A percentile compares a stretch with the other conserved stretches of the same genome.
Conservation (phyloP, 2,888 invertebrate species). For the Stenichneumon culpator region DNA sequence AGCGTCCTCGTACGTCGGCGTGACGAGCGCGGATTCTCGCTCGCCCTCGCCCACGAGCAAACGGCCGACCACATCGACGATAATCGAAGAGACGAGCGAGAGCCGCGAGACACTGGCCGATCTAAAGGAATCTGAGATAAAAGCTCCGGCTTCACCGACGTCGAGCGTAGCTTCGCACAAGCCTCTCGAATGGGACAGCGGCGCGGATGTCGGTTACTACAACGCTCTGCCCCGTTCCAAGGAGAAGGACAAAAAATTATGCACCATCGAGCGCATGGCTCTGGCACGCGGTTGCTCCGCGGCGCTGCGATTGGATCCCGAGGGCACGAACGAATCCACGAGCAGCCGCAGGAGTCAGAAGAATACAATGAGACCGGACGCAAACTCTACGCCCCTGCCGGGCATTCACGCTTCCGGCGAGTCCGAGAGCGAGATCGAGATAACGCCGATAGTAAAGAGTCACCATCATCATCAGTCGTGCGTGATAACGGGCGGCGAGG, state of each 20-base stretch:
- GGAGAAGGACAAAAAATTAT: constrained; percentile 86
- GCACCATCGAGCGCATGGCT: constrained; percentile 89
- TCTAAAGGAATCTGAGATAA: constrained; percentile 78
- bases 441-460: constrained; percentile 82
- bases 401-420: constrained; percentile 65
- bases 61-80: constrained; percentile 71
- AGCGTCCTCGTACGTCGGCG: constrained; percentile 34
- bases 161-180: constrained; percentile 91
- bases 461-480: constrained; percentile 73
- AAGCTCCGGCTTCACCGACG: constrained; percentile 88
- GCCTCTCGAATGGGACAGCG: constrained; percentile 95
- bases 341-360: constrained; percentile 67
- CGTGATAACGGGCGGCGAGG: constrained; percentile 73
- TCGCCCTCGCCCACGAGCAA: constrained; percentile 76
- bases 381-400: constrained; percentile 81
- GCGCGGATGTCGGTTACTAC: constrained; percentile 94
- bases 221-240: constrained; percentile 84
- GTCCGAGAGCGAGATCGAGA: constrained; percentile 81
- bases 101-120: constrained; percentile 73
- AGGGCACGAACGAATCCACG: constrained; percentile 82
- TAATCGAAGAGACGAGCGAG: constrained; percentile 77
- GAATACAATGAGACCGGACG: constrained; percentile 75
- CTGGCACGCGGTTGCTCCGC: constrained; percentile 84
- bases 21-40: constrained; percentile 71
- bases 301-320: constrained; percentile 85